These are phyloP conservation scores for Selenia dentaria DNA, from an alignment of 2,888 invertebrate genomes.

Conservation along the genomic window DNA sequence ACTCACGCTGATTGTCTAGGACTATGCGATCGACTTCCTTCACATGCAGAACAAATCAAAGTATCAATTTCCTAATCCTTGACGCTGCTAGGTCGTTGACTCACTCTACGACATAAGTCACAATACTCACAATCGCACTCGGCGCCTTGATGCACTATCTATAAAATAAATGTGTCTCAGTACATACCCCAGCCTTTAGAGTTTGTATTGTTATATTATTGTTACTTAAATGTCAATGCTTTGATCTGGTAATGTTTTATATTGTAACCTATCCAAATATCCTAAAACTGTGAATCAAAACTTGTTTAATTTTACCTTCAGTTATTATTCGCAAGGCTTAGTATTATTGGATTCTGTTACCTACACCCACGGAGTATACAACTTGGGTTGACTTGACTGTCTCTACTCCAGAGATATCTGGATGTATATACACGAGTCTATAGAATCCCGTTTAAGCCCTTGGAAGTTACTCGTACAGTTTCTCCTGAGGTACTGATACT, in stretches of 20 bases:
- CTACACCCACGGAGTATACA: too few species aligned
- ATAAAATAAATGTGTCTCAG: slow-evolving; percentile 50
- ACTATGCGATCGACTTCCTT: slow-evolving; percentile 38
- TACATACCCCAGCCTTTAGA: slow-evolving; percentile 1
- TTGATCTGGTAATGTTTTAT: too few species aligned
- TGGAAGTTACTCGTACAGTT: slow-evolving; percentile 10
- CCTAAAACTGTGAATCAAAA: too few species aligned
- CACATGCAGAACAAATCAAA: slow-evolving; percentile 50
- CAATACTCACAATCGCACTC: slow-evolving; percentile 64
- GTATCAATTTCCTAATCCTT: slow-evolving; percentile 66
- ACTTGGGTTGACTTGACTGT: too few species aligned
- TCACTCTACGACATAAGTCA: slow-evolving; percentile 55
- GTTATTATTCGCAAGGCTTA: too few species aligned
- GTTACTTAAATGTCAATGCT: slow-evolving; percentile 4
- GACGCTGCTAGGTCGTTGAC: slow-evolving; percentile 68
- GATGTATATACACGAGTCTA: too few species aligned
- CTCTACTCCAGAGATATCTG: too few species aligned
- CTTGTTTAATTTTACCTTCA: too few species aligned
- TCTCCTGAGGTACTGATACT: too few species aligned
- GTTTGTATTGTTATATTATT: not conserved
- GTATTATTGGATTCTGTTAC: too few species aligned
- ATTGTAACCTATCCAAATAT: too few species aligned
- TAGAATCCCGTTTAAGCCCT: slow-evolving; percentile 6
- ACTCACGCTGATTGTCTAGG: too few species aligned
- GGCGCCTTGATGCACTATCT: slow-evolving; percentile 58